phyloP scores from a whole-genome alignment of 1,140 invertebrate genomes.

The Caenorhabditis brenneri region DNA sequence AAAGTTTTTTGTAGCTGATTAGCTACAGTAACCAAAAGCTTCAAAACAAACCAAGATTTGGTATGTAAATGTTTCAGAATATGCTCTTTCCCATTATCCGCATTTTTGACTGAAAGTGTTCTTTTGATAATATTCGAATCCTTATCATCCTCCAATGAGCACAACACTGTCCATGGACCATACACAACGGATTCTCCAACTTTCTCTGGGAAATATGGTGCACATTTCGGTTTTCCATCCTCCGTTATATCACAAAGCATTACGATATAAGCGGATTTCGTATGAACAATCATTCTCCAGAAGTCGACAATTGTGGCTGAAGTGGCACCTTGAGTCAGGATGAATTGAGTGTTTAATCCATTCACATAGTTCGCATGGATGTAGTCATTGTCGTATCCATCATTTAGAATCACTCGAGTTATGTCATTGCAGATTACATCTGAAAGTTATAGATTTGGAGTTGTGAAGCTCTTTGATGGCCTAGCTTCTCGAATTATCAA shows the following conservation, averaged over 20 bases:
- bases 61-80: not conserved
- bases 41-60: not conserved
- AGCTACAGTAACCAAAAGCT: no score
- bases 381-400: conserved; percentile 51
- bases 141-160: not conserved
- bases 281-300: conserved; percentile 73
- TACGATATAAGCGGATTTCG: conserved; percentile 71
- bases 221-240: conserved; percentile 65
- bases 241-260: conserved; percentile 72
- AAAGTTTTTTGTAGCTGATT: no score
- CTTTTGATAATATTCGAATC: conserved; percentile 17
- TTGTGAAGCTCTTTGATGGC: no score
- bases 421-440: conserved; percentile 54
- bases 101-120: not conserved
- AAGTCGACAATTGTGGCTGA: conserved; percentile 72
- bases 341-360: conserved; percentile 8
- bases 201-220: conserved; percentile 71
- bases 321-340: conserved; percentile 47
- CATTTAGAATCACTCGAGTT: conserved; percentile 53
- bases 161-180: not conserved
- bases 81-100: conserved; percentile 3
- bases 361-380: conserved; percentile 49
- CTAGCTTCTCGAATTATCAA: no score
- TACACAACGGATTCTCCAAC: conserved; percentile 12
- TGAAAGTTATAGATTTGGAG: no score